phyloP scores from a whole-genome alignment of 2,113 vertebrate genomes.

The Orycteropus afer region DNA sequence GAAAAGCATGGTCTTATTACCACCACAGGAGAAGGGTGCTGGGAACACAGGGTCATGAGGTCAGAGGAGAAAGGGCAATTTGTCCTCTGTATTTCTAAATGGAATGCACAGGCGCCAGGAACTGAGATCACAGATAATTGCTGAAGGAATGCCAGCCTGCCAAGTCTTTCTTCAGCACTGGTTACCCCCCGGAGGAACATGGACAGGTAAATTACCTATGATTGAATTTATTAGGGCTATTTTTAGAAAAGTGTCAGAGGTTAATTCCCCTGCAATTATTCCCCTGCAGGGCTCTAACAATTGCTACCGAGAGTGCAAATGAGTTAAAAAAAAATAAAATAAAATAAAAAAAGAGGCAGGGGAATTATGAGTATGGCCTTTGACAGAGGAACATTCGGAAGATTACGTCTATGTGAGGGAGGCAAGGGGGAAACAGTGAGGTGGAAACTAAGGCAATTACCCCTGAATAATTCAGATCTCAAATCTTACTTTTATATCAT shows the following conservation, averaged over 20 bases:
- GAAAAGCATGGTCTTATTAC: background rate
- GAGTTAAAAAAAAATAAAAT: slow-evolving; percentile 28
- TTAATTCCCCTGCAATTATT: slow-evolving; percentile 85
- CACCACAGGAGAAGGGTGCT: background rate
- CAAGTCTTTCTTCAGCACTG: slow-evolving; percentile 55
- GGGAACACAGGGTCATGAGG: slow-evolving; percentile 18
- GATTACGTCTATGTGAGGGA: background rate
- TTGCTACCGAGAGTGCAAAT: slow-evolving; percentile 60
- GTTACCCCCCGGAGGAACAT: slow-evolving; percentile 70
- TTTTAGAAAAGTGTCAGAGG: slow-evolving; percentile 86
- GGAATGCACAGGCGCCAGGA: rapidly evolving
- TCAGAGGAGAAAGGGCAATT: slow-evolving; percentile 30
- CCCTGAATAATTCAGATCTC: slow-evolving; percentile 1
- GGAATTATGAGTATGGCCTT: background rate
- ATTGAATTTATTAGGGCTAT: slow-evolving; percentile 85
- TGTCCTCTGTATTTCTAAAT: background rate
- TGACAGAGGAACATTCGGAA: slow-evolving; percentile 19
- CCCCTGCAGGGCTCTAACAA: slow-evolving; percentile 74
- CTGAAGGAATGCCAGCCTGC: slow-evolving; percentile 56
- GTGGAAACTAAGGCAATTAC: slow-evolving; percentile 16
- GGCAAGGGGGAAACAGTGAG: slow-evolving; percentile 17
- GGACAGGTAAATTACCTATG: slow-evolving; percentile 82
- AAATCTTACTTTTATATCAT: slow-evolving; percentile 7
- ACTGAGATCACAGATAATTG: slow-evolving; percentile 58
- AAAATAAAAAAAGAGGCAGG: background rate